Evolutionary conservation across 2,113 vertebrate species (phyloP).

Genomic region (Oncorhynchus clarkii): DNA sequence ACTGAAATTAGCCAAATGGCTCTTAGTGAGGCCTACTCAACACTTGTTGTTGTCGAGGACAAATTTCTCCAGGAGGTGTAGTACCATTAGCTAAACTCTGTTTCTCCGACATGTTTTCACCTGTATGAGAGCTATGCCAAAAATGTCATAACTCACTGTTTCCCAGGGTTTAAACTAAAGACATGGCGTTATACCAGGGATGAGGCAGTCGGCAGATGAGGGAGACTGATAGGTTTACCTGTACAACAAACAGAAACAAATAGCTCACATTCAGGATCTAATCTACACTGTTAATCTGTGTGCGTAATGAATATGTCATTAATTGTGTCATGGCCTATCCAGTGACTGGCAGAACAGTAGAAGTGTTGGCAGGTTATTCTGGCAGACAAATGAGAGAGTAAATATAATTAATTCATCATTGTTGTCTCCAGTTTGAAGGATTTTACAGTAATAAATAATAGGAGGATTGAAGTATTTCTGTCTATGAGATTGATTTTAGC

Average conservation of each 20-base stretch:
- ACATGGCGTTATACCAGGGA: conserved; percentile 18
- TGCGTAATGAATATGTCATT: conserved; percentile 17
- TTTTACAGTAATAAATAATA: no score
- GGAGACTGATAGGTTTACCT: conserved; percentile 25
- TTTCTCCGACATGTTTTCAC: conserved; percentile 68
- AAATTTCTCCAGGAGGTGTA: conserved; percentile 66
- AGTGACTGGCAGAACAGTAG: conserved; percentile 6
- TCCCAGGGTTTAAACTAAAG: conserved; percentile 39
- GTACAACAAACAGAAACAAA: conserved; percentile 19
- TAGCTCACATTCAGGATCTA: conserved; percentile 33
- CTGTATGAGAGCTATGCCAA: conserved; percentile 69
- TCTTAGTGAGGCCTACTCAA: conserved; percentile 5
- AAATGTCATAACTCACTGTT: conserved; percentile 63
- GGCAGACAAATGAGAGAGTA: conserved; percentile 4
- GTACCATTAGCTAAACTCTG: conserved; percentile 58
- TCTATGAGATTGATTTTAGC: no score
- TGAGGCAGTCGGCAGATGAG: neutral
- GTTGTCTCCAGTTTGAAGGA: no score
- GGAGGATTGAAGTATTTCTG: no score
- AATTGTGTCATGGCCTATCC: conserved; percentile 1
- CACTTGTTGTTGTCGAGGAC: conserved; percentile 62
- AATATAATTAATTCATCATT: neutral
- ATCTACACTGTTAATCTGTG: conserved; percentile 31
- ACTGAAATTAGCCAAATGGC: neutral
- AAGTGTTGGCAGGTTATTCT: conserved; percentile 23